Evolutionary conservation across 2,888 invertebrate genomes (phyloP), one percentile per base, ranked within the genome.

Genomic region (Campaea margaritaria): DNA sequence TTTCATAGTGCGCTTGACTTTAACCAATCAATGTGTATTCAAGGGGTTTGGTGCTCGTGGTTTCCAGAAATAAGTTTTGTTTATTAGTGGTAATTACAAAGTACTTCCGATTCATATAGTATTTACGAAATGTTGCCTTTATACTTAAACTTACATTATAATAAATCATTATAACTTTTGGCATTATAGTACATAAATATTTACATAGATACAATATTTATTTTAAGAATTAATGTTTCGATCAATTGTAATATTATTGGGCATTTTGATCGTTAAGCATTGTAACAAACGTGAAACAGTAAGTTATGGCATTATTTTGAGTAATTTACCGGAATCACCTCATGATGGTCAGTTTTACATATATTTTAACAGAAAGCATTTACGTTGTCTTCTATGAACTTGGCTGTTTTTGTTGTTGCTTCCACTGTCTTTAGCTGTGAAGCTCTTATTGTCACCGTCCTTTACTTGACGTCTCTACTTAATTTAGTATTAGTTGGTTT

Each of bases 401-500:
- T 54, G 49, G 45, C 45, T 57, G 55, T 50, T 85, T 86, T 78
- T 79, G 79, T 86, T 85, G 77, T 84, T 81, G 85, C 85, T 85
- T 85, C 82, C 75, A 74, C 72, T 75, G 70, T 72, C 69, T 74
- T 74, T 71, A 73, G 74, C 73, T 79, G 73, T 79, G 79, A 75
- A 75, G 76, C 79, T 79, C 70, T 66, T 65, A 57, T 85, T 60
- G 51, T 56, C 86, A 81, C 91, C 91, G 91, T 91, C 91, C 90
- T 87, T 82, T 83, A 86, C 80, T 88, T 84, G 84, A 85, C 81
- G 80, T 85, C 79, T 86, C 86, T 90, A 91, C 89, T 92, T 91
- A 91, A 90, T 89, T 91, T 90, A 91, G 88, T 87, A 76, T 82
- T 87, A 88, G 86, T 88, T 87, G 79, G 78, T 84, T 87, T 85